Conservation (phyloP, 2,113 vertebrate genomes). For the Pan paniscus region DNA sequence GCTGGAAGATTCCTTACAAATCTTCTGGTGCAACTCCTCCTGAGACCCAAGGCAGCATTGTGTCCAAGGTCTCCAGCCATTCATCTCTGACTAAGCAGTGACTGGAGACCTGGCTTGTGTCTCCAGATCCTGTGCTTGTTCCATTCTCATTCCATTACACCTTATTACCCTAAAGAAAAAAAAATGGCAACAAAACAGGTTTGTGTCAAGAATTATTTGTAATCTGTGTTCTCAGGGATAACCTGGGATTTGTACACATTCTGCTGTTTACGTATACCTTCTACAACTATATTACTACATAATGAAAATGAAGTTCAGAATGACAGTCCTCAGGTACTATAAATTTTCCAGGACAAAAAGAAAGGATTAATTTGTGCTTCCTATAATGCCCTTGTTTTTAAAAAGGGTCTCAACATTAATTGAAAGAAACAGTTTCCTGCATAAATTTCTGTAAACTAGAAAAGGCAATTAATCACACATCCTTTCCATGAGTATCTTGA, state of each 20-base stretch:
- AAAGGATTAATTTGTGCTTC: not conserved
- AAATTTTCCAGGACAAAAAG: not conserved
- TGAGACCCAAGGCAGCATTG: not conserved
- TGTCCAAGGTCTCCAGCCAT: not conserved
- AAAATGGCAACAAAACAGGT: not conserved
- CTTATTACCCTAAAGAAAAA: not conserved
- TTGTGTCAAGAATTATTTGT: not conserved
- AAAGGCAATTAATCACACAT: not conserved
- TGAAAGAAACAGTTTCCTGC: slow-evolving; percentile 5
- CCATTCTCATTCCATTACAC: not conserved
- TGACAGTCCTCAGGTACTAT: not conserved
- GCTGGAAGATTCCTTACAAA: not conserved
- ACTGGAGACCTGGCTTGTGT: not conserved
- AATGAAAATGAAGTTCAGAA: slow-evolving; percentile 18
- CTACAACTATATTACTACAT: not conserved
- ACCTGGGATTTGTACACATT: not conserved
- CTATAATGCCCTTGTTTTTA: not conserved
- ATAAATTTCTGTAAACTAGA: slow-evolving; percentile 20
- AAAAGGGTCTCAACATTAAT: not conserved
- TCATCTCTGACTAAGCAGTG: too few relatives aligned
- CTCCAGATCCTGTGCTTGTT: not conserved
- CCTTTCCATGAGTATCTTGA: not conserved
- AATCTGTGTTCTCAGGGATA: not conserved
- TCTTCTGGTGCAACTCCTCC: not conserved
- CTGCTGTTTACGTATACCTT: not conserved